A percentile compares a stretch with the other conserved stretches of the same genome.
Conservation (phyloP, 2,113 vertebrate species). For the Grantiella picta region DNA sequence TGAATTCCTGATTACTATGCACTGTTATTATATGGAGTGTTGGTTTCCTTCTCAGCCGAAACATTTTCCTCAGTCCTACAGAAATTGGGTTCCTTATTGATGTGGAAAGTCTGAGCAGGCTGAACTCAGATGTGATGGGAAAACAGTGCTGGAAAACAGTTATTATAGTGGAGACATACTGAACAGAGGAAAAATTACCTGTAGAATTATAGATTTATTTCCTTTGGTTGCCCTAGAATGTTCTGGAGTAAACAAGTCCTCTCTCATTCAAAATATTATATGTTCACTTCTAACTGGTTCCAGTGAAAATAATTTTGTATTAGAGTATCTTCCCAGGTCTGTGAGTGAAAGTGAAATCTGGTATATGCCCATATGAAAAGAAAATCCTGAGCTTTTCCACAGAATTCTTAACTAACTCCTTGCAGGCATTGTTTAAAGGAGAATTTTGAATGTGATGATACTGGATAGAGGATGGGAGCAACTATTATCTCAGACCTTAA, state of each 20-base stretch:
- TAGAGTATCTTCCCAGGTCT: neutral
- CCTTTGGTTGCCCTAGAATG: neutral
- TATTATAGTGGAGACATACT: neutral
- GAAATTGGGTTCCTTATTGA: neutral
- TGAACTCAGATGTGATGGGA: neutral
- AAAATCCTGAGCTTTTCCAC: neutral
- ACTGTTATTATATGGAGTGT: neutral
- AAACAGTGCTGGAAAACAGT: neutral
- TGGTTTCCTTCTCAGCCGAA: neutral
- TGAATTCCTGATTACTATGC: neutral
- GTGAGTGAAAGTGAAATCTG: neutral
- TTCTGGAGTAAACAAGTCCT: neutral
- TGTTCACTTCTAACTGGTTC: neutral
- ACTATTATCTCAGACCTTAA: neutral
- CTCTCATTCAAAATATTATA: neutral
- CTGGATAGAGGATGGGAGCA: neutral
- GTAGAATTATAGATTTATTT: neutral
- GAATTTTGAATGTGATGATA: neutral
- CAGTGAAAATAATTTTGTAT: neutral
- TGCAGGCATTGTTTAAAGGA: neutral
- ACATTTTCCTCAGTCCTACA: neutral
- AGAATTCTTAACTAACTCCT: neutral
- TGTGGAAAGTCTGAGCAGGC: conserved; percentile 6
- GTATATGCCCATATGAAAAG: neutral
- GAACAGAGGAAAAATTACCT: neutral